phyloP scores from a whole-genome alignment of 1,140 invertebrate genomes.

The Oreohelix idahoensis region DNA sequence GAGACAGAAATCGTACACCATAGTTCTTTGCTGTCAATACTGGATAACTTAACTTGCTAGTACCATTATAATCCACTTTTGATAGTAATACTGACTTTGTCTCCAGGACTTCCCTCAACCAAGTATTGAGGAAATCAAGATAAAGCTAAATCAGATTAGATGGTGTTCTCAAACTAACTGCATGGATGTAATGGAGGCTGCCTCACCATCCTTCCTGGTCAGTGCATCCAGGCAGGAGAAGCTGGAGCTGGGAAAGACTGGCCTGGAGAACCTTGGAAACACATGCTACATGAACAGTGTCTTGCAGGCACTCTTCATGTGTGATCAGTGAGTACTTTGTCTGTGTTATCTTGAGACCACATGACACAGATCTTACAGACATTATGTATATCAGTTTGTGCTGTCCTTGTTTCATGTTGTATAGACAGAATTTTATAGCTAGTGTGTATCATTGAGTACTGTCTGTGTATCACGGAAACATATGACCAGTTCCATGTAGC shows the following conservation, averaged over 20 bases:
- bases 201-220: background rate
- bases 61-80: too few species aligned
- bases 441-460: too few species aligned
- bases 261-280: constrained; percentile 82
- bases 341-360: too few species aligned
- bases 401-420: too few species aligned
- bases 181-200: constrained; percentile 26
- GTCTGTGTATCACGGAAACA: too few species aligned
- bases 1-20: too few species aligned
- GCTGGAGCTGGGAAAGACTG: constrained; percentile 72
- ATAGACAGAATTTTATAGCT: too few species aligned
- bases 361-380: too few species aligned
- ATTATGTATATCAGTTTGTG: too few species aligned
- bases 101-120: constrained; percentile 57
- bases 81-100: background rate
- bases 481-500: too few species aligned
- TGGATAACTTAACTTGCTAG: too few species aligned
- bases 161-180: constrained; percentile 52
- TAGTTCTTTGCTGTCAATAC: too few species aligned
- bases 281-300: constrained; percentile 72
- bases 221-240: constrained; percentile 46
- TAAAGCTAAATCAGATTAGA: constrained; percentile 48
- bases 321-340: constrained; percentile 81
- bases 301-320: constrained; percentile 82
- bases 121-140: constrained; percentile 53